Conservation (phyloP, 2,113 vertebrate genomes). For the Baryphthengus martii region DNA sequence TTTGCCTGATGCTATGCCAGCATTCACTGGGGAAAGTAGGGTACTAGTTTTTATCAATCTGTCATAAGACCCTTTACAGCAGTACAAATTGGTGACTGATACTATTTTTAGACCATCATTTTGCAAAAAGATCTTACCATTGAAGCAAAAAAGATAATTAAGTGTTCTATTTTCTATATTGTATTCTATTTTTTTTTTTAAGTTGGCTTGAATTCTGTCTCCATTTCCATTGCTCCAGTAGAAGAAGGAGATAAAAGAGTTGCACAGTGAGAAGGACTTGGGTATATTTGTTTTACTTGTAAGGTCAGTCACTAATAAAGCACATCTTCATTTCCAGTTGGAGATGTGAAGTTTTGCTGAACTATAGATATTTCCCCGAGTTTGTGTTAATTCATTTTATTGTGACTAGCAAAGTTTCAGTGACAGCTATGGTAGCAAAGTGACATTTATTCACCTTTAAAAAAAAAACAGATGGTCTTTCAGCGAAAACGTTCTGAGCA, state of each 20-base stretch:
- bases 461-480: neutral
- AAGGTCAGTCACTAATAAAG: neutral
- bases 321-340: neutral
- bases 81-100: neutral
- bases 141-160: neutral
- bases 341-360: neutral
- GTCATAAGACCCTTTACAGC: neutral
- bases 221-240: neutral
- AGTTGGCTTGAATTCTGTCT: neutral
- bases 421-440: neutral
- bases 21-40: neutral
- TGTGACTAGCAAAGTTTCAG: neutral
- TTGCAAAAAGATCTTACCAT: neutral
- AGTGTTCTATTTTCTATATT: neutral
- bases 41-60: neutral
- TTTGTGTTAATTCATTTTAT: neutral
- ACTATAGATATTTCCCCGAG: neutral
- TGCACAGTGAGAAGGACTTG: accelerated
- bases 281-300: neutral
- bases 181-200: neutral
- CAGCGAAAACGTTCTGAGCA: neutral
- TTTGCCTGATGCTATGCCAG: neutral
- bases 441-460: neutral
- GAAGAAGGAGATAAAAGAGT: neutral
- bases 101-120: neutral